A percentile compares a stretch with the other conserved stretches of the same genome.
These are phyloP conservation scores for Lasioglossum oenotherae DNA, from an alignment of 2,888 invertebrate genomes.

Conservation along the genomic window DNA sequence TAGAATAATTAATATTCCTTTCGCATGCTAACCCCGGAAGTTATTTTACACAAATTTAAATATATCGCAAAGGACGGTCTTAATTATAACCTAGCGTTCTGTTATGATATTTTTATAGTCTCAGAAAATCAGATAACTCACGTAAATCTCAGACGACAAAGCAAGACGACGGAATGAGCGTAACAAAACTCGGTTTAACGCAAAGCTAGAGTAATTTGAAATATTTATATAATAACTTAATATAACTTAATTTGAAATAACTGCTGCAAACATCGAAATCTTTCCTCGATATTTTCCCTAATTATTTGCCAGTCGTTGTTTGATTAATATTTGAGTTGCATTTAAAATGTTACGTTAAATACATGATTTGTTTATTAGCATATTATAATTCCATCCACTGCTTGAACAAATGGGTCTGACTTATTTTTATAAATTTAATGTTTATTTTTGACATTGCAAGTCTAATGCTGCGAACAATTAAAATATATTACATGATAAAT, in stretches of 20 bases:
- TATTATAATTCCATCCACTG: too few relatives aligned
- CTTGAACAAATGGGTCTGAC: too few relatives aligned
- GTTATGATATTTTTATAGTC: background rate
- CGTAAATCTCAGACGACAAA: background rate
- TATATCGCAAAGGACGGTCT: background rate
- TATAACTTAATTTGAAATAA: background rate
- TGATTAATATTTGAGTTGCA: too few relatives aligned
- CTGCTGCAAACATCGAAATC: background rate
- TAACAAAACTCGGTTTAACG: background rate
- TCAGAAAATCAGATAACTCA: background rate
- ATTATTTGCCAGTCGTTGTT: too few relatives aligned
- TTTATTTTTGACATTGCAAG: too few relatives aligned
- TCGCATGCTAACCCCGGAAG: background rate
- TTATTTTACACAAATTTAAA: constrained; percentile 5
- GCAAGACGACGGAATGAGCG: background rate
- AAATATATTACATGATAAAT: too few relatives aligned
- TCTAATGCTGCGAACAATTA: too few relatives aligned
- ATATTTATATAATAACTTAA: background rate
- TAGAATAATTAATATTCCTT: constrained; percentile 34
- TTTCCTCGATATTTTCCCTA: too few relatives aligned
- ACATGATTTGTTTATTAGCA: too few relatives aligned
- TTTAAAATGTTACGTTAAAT: too few relatives aligned
- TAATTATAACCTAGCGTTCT: background rate
- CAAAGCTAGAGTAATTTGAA: background rate
- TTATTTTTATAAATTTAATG: too few relatives aligned